Percentiles rank a stretch among this genome's conserved stretches.
phyloP scores from a whole-genome alignment of 2,888 invertebrate genomes.

The Acrocyrtus sp. region DNA sequence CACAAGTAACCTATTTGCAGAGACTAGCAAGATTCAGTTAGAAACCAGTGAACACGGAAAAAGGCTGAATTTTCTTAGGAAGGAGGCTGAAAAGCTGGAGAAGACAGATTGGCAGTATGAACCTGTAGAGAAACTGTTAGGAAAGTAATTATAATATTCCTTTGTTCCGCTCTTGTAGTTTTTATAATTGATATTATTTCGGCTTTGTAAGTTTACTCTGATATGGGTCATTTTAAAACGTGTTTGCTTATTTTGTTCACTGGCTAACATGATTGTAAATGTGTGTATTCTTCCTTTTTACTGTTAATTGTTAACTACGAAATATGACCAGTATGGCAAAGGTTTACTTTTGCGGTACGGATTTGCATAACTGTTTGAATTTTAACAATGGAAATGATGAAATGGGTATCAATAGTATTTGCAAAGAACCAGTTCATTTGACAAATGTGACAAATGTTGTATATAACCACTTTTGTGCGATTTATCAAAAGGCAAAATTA shows the following conservation, averaged over 20 bases:
- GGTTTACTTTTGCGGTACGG: slow-evolving; percentile 53
- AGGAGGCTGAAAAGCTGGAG: slow-evolving; percentile 61
- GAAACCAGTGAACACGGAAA: slow-evolving; percentile 57
- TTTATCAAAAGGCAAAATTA: slow-evolving; percentile 41
- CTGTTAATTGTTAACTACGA: no score
- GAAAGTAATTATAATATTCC: slow-evolving; percentile 54
- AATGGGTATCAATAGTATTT: background rate
- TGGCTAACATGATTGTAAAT: background rate
- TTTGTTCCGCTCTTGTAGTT: background rate
- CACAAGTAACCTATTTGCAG: slow-evolving; percentile 53
- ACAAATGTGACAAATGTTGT: slow-evolving; percentile 14
- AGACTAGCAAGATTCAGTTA: slow-evolving; percentile 51
- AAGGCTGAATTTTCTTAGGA: slow-evolving; percentile 53
- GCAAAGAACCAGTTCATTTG: background rate
- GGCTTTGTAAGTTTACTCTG: background rate
- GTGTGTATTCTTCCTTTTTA: no score
- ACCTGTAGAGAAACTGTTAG: slow-evolving; percentile 60
- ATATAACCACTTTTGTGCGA: slow-evolving; percentile 25
- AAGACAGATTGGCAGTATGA: slow-evolving; percentile 63
- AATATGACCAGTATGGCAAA: background rate
- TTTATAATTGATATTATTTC: background rate
- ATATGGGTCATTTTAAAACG: background rate
- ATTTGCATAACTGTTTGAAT: slow-evolving; percentile 48
- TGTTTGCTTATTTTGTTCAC: background rate
- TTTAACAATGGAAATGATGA: background rate